Conservation (phyloP, 2,888 invertebrate genomes). For the Tetropium fuscum region DNA sequence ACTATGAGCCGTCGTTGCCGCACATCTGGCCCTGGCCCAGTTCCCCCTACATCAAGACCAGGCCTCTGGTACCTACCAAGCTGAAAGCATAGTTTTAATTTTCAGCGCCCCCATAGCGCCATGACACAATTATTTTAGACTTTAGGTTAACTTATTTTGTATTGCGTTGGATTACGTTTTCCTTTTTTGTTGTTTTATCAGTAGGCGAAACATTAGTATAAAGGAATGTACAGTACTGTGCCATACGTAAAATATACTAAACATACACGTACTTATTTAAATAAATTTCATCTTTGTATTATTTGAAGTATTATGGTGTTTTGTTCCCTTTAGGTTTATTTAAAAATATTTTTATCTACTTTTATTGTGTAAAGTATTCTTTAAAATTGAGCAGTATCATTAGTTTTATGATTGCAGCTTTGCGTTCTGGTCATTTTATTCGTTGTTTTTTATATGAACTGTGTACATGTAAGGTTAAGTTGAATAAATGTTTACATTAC, state of each 20-base stretch:
- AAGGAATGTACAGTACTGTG: slow-evolving; percentile 29
- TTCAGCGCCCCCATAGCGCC: slow-evolving; percentile 8
- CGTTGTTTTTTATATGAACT: slow-evolving; percentile 15
- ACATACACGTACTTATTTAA: slow-evolving; percentile 28
- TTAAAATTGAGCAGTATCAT: slow-evolving; percentile 7
- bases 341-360: not conserved
- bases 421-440: slow-evolving; percentile 37
- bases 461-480: slow-evolving; percentile 5
- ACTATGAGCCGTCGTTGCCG: slow-evolving; percentile 84
- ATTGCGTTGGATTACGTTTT: slow-evolving; percentile 23
- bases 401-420: slow-evolving; percentile 26
- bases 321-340: slow-evolving; percentile 6
- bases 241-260: slow-evolving; percentile 24
- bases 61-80: slow-evolving; percentile 58
- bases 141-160: slow-evolving; percentile 39
- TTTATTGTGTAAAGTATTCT: not conserved
- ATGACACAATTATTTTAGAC: slow-evolving; percentile 17
- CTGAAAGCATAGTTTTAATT: slow-evolving; percentile 49
- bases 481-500: slow-evolving; percentile 18
- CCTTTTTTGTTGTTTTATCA: slow-evolving; percentile 14
- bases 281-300: slow-evolving; percentile 14
- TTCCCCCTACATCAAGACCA: slow-evolving; percentile 57
- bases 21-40: slow-evolving; percentile 74
- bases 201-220: slow-evolving; percentile 2
- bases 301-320: slow-evolving; percentile 22